A percentile compares a stretch with the other conserved stretches of the same genome.
Conservation (phyloP, 1,140 invertebrate genomes). For the Aphidius ervi region DNA sequence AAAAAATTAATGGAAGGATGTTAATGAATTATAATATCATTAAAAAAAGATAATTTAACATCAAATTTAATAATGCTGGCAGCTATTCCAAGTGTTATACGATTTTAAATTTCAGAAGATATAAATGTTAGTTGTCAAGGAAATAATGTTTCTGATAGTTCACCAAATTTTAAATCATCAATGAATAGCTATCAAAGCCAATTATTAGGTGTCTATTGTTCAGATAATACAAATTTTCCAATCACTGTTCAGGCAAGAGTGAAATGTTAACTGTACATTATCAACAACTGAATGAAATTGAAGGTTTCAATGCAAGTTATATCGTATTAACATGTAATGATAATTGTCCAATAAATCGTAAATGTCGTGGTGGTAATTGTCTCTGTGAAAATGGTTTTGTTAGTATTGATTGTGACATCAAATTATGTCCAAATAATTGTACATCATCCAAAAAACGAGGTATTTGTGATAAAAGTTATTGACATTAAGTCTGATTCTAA, state of each 20-base stretch:
- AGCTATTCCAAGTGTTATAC: slow-evolving; percentile 48
- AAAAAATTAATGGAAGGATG: slow-evolving; percentile 72
- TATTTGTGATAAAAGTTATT: slow-evolving; percentile 72
- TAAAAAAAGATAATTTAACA: too few relatives aligned
- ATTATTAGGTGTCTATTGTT: slow-evolving; percentile 79
- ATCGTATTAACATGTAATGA: slow-evolving; percentile 70
- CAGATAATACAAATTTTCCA: slow-evolving; percentile 64
- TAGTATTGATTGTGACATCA: slow-evolving; percentile 69
- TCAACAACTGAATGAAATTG: slow-evolving; percentile 66
- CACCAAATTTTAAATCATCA: slow-evolving; percentile 75
- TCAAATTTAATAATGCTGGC: slow-evolving; percentile 24
- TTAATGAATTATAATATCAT: slow-evolving; percentile 79
- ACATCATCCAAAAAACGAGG: slow-evolving; percentile 65
- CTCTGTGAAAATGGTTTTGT: slow-evolving; percentile 68
- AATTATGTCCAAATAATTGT: slow-evolving; percentile 80
- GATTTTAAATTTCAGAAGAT: slow-evolving; percentile 62
- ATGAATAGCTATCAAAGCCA: slow-evolving; percentile 69
- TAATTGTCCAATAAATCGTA: slow-evolving; percentile 61
- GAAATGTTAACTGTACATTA: slow-evolving; percentile 79
- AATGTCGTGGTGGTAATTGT: slow-evolving; percentile 71
- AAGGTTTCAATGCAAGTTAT: slow-evolving; percentile 88
- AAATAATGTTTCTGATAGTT: slow-evolving; percentile 86
- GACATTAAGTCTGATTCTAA: slow-evolving; percentile 80
- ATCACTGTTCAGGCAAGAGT: slow-evolving; percentile 71
- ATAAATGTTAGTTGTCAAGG: slow-evolving; percentile 80